Evolutionary conservation across 2,888 invertebrate species (phyloP).

Genomic region (Mythimna vitellina): DNA sequence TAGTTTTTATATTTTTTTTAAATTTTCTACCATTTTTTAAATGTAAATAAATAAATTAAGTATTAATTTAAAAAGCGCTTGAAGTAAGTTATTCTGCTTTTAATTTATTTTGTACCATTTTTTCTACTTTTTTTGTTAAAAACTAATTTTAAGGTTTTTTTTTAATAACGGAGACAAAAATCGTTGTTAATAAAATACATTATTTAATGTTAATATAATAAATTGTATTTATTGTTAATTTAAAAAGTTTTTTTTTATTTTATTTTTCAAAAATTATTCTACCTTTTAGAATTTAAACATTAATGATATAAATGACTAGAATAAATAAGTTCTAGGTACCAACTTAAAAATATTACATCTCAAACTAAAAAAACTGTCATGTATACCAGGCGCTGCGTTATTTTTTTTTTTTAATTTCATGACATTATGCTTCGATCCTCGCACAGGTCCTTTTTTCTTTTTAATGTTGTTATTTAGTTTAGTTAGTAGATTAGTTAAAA

Average conservation of each 20-base stretch:
- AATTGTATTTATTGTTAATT: conserved; percentile 88
- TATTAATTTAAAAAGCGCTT: conserved; percentile 71
- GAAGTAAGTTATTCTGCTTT: conserved; percentile 74
- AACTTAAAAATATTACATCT: neutral
- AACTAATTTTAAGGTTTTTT: conserved; percentile 54
- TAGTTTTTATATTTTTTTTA: conserved; percentile 44
- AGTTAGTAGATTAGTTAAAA: no score
- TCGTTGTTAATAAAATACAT: conserved; percentile 73
- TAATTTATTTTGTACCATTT: conserved; percentile 76
- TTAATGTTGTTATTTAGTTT: no score
- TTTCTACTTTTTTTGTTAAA: conserved; percentile 59
- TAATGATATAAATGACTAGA: conserved; percentile 20
- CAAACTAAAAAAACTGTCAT: no score
- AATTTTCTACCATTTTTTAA: conserved; percentile 71
- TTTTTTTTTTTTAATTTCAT: no score
- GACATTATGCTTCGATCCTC: no score
- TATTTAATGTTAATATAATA: conserved; percentile 83
- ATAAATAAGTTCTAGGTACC: neutral
- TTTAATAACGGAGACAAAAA: conserved; percentile 61
- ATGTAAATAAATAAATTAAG: conserved; percentile 74
- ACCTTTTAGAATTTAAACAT: neutral
- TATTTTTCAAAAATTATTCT: neutral
- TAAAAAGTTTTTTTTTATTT: conserved; percentile 51
- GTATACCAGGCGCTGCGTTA: no score
- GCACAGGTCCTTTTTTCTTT: no score